Evolutionary conservation across 2,888 invertebrate genomes (phyloP).

Genomic region (Congeria kusceri): DNA sequence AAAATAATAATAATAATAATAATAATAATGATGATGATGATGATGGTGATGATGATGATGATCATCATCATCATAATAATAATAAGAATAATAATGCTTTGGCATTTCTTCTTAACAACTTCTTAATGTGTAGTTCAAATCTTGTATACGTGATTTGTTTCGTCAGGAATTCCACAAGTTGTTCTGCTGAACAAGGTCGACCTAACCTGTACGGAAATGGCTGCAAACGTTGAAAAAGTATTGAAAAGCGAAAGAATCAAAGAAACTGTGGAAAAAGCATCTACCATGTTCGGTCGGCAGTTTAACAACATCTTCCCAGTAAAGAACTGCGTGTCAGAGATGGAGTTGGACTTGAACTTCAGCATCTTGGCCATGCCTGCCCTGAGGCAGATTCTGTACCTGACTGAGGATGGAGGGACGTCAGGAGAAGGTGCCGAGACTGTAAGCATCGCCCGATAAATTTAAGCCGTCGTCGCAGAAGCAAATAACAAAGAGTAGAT

Average conservation of each 20-base stretch:
- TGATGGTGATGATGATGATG: too few relatives aligned
- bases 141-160: not conserved
- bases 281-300: not conserved
- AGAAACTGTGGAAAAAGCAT: not conserved
- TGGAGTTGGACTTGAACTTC: not conserved
- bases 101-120: too few relatives aligned
- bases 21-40: too few relatives aligned
- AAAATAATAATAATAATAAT: too few relatives aligned
- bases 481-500: too few relatives aligned
- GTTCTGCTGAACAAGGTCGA: conserved; percentile 1
- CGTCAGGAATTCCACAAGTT: not conserved
- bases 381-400: conserved; percentile 1
- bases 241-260: not conserved
- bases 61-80: too few relatives aligned
- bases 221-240: not conserved
- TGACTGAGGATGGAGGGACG: not conserved
- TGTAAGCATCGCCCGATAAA: too few relatives aligned
- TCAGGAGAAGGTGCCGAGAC: too few relatives aligned
- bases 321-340: not conserved
- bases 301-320: not conserved
- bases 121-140: too few relatives aligned
- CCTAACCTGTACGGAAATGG: not conserved
- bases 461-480: too few relatives aligned
- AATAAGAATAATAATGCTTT: too few relatives aligned
- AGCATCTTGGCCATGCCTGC: not conserved